Evolutionary conservation across 2,113 vertebrate species (phyloP).

Genomic region (Hippocampus barbouri): DNA sequence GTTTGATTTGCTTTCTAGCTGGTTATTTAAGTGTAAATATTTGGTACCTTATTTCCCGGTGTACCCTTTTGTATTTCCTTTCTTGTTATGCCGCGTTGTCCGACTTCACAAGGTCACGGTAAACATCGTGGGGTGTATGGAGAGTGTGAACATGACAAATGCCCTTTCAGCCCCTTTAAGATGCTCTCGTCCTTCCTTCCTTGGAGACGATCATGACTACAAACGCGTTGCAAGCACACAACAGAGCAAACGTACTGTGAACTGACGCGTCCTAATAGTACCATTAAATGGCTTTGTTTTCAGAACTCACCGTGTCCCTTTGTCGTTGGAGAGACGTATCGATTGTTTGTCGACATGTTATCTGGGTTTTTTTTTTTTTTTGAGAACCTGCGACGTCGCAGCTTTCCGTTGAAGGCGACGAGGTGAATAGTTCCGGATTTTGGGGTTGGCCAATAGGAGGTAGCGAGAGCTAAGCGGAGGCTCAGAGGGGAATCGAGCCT

Average conservation of each 20-base stretch:
- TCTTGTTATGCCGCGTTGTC: slow-evolving; percentile 37
- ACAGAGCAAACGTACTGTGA: slow-evolving; percentile 34
- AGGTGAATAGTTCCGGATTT: too few species aligned
- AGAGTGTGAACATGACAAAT: background rate
- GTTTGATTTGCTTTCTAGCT: slow-evolving; percentile 61
- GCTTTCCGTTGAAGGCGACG: background rate
- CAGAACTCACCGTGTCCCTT: slow-evolving; percentile 23
- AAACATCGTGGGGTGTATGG: slow-evolving; percentile 5
- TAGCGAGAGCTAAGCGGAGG: too few species aligned
- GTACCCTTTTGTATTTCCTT: slow-evolving; percentile 46
- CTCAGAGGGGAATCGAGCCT: too few species aligned
- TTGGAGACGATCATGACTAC: slow-evolving; percentile 5
- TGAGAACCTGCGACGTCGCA: too few species aligned
- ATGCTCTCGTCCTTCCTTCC: slow-evolving; percentile 7
- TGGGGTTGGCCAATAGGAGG: too few species aligned
- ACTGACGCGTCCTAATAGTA: slow-evolving; percentile 42
- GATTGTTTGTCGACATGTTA: too few species aligned
- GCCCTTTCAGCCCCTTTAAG: slow-evolving; percentile 27
- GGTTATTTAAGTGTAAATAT: slow-evolving; percentile 56
- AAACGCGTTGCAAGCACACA: slow-evolving; percentile 31
- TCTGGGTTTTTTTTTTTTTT: too few species aligned
- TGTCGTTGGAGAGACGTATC: background rate
- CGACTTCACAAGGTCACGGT: slow-evolving; percentile 4
- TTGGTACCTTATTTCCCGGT: slow-evolving; percentile 33
- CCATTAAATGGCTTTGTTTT: slow-evolving; percentile 66